Evolutionary conservation across 1,140 invertebrate species (phyloP), one percentile per base, ranked within the genome.

Genomic region (Sinonovacula constricta): DNA sequence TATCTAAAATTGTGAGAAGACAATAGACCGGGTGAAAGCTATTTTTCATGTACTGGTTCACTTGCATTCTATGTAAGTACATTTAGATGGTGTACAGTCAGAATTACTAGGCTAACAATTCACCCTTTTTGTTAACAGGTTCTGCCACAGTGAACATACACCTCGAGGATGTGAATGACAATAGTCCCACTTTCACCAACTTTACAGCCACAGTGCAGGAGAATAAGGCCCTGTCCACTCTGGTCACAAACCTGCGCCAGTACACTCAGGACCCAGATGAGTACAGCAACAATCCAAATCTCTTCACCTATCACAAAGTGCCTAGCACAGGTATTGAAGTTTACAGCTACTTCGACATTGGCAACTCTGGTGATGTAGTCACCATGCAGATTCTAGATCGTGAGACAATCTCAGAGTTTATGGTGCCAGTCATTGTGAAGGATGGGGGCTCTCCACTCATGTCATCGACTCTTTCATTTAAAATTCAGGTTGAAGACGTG

Each of bases 101-200:
- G 12, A 12, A 18, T 34, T 65, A n/a, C 54, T n/a, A n/a, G n/a
- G n/a, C n/a, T n/a, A n/a, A n/a, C n/a, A n/a, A n/a, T n/a, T 76
- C 15, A 59, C 60, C 60, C 36, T 69, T 79, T 78, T 49, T 62
- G 39, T 36, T 84, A 78, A 3, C 79, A 89, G 97, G 97, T 18
- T 96, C 95, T 3, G 93, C 96, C 1, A 94, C 93, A 0, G 94
- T 98, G 0, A 94, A 93, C 85, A 94, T 97, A 56, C 92, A 93
- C 33, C 81, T 98, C 1, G 92, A 93, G 14, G 97, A 99, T 90
- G 93, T 98, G 10, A 99, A 99, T 89, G 98, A 99, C 83, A 99
- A 98, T 88, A 96, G 95, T 0, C 97, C 97, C 0, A 89, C 94
- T 4, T 97, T 99, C 39, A 45, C 94, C 45, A 92, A 95, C 12